phyloP scores from a whole-genome alignment of 2,888 invertebrate species.

The Onchidella celtica region DNA sequence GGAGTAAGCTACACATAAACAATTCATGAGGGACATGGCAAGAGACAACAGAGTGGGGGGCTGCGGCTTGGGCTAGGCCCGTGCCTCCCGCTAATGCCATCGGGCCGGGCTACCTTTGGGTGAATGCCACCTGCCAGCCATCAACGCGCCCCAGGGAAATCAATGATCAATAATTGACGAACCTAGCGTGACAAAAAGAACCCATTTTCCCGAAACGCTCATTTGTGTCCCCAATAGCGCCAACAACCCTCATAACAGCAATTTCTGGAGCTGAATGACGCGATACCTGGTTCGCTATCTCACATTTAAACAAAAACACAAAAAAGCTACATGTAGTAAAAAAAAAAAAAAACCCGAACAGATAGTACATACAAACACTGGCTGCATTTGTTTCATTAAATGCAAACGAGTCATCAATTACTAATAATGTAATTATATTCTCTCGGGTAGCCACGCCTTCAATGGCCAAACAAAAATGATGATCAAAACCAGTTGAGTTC shows the following conservation, averaged over 20 bases:
- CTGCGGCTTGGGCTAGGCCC: constrained; percentile 11
- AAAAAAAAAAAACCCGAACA: not conserved
- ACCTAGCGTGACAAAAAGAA: constrained; percentile 53
- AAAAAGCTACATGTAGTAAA: not conserved
- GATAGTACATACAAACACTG: too few species aligned
- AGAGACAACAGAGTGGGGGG: constrained; percentile 17
- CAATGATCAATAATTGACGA: constrained; percentile 55
- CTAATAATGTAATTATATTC: not conserved
- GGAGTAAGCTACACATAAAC: constrained; percentile 31
- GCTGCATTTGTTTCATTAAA: not conserved
- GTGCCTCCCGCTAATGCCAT: constrained; percentile 25
- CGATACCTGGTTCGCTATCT: too few species aligned
- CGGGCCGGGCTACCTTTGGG: constrained; percentile 19
- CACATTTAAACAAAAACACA: too few species aligned
- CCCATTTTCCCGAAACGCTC: constrained; percentile 42
- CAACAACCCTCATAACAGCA: not conserved
- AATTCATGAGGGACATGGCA: constrained; percentile 41
- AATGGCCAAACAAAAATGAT: too few species aligned
- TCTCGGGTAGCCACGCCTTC: too few species aligned
- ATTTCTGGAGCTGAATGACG: too few species aligned
- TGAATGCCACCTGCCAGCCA: constrained; percentile 46
- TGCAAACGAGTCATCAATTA: constrained; percentile 3
- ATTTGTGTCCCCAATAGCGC: constrained; percentile 17
- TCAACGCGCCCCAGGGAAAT: constrained; percentile 48
- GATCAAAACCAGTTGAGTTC: too few species aligned